A percentile compares a stretch with the other conserved stretches of the same genome.
phyloP scores from a whole-genome alignment of 2,113 vertebrate species.

The Cephalopterus ornatus region DNA sequence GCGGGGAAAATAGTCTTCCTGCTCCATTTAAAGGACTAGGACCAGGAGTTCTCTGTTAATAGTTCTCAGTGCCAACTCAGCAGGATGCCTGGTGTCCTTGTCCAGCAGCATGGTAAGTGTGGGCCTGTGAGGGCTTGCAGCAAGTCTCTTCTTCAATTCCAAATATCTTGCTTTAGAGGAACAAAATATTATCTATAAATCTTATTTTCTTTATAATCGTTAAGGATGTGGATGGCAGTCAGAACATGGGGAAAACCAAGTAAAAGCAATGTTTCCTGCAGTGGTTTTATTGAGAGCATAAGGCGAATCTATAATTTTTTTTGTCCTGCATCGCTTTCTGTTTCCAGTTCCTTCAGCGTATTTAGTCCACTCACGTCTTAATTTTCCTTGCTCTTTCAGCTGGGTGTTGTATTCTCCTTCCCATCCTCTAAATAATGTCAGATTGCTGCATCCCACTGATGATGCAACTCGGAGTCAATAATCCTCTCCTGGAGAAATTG shows the following conservation, averaged over 20 bases:
- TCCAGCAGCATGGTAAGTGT: background rate
- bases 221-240: background rate
- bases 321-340: rapidly evolving
- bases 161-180: background rate
- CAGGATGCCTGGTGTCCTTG: background rate
- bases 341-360: background rate
- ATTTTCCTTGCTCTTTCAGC: background rate
- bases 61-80: background rate
- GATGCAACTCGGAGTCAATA: background rate
- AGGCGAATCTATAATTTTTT: background rate
- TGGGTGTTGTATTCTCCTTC: background rate
- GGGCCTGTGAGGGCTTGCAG: background rate
- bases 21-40: background rate
- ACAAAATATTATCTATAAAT: background rate
- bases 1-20: background rate
- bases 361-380: background rate
- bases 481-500: background rate
- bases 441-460: background rate
- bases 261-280: rapidly evolving
- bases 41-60: rapidly evolving
- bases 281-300: background rate
- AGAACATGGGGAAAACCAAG: background rate
- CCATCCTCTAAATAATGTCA: background rate
- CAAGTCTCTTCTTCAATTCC: background rate
- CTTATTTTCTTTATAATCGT: background rate